Base-by-base conservation (phyloP, 2,113 vertebrate genomes). In the Copsychus sechellarum region DNA sequence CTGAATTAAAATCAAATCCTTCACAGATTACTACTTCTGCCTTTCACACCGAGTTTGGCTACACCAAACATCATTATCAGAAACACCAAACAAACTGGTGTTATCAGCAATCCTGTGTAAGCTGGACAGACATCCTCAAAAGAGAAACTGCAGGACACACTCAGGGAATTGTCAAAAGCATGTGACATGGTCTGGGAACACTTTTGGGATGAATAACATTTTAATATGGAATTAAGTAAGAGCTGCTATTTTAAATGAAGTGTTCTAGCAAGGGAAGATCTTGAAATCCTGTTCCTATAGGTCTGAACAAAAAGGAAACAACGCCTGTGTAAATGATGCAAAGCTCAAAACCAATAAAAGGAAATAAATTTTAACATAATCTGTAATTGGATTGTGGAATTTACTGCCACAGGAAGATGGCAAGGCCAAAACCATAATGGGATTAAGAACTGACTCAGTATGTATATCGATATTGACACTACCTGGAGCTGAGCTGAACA, bases 391-490 rank as follows among this genome's bases (percentile, higher is more conserved):
- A 92, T 80, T 88, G 64, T 34, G 54, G 81, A 86, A 77, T 43
- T 90, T 36, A 73, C 24, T 70, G 77, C 58, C 81, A 90, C 74
- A 83, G 90, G 74, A 95, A 93, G 67, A 90, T 26, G 15, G 56
- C 43, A 85, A 77, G n/a, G 79, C 87, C 93, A 94, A 95, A 92
- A 83, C 5, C 47, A 47, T 94, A 96, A 95, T 66, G 82, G 81
- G 79, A 96, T 94, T 94, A 93, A 94, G 94, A 91, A 70, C 40
- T 58, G 54, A 92, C 50, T 95, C 71, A 56, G 56, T 82, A 43
- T 2, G 6, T 70, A 42, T 43, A 67, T 70, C 22, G 47, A 87
- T 88, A 95, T 51, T 80, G 54, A 94, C 70, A 50, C 19, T n/a
- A 95, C 36, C 70, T 73, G 83, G 50, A 90, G 54, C 34, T 51